A percentile compares a stretch with the other conserved stretches of the same genome.
Evolutionary conservation across 2,888 invertebrate genomes (phyloP).

Genomic region (Fissipunctia ypsillon): DNA sequence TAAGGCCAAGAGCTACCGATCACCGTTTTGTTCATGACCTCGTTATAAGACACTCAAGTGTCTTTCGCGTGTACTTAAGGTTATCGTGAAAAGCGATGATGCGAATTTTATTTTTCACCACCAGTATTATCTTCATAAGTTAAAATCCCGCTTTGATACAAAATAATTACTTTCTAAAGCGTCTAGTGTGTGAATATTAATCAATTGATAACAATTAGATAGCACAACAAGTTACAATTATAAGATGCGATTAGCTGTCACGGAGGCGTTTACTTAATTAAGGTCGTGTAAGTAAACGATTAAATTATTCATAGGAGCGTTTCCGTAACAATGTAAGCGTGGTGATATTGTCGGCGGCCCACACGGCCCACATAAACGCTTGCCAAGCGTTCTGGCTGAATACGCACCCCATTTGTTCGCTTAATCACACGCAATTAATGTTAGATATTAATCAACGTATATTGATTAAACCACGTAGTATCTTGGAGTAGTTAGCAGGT

Average conservation of each 20-base stretch:
- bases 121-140: conserved; percentile 6
- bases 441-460: conserved; percentile 54
- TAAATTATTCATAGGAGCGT: conserved; percentile 58
- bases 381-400: conserved; percentile 36
- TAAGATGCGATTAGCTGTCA: conserved; percentile 45
- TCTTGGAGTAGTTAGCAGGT: conserved; percentile 38
- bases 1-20: conserved; percentile 27
- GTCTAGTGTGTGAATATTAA: conserved; percentile 1
- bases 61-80: conserved; percentile 13
- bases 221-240: conserved; percentile 31
- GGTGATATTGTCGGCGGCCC: conserved; percentile 19
- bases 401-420: conserved; percentile 49
- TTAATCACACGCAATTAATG: conserved; percentile 55
- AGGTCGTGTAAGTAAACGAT: conserved; percentile 60
- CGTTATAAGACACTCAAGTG: conserved; percentile 47
- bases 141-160: background rate
- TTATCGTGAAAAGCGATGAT: conserved; percentile 37
- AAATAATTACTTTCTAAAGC: background rate
- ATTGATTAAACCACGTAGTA: conserved; percentile 40
- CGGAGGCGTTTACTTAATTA: conserved; percentile 52
- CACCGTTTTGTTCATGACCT: conserved; percentile 48
- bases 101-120: conserved; percentile 25
- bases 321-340: conserved; percentile 51
- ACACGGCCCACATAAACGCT: conserved; percentile 37
- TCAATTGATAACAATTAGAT: conserved; percentile 25